Base-by-base conservation (phyloP, 1,140 invertebrate species). In the Drosophila nigromelanica region DNA sequence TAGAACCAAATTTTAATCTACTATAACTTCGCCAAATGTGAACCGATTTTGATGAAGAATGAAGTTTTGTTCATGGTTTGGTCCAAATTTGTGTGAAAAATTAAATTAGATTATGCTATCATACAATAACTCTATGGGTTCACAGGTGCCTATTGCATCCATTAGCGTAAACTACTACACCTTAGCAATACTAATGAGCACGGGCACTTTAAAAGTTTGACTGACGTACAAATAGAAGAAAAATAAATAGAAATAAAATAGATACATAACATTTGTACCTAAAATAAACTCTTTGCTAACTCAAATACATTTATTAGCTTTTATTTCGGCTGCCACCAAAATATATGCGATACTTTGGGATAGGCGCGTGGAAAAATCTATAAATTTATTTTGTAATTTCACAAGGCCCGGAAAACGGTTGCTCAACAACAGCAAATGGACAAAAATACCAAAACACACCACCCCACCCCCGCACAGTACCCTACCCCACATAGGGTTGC, bases 361-460 rank as follows among this genome's bases (percentile, higher is more conserved):
- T 0, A 39, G 56, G 43, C n/a, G 48, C 59, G 58, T 77, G 71
- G 83, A 86, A 81, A 86, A 86, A 86, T 86, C 82, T 82, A 86
- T 86, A 86, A 82, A 80, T 71, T 43, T 62, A 43, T 63, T 58
- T 47, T 30, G 27, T 15, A n/a, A 50, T 50, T 50, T 27, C 12
- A 27, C n/a, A 33, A 24, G 35, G 10, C 55, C n/a, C 39, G 52
- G 1, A 43, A 30, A 48, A 67, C 11, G 12, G 12, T 68, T 52
- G 62, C 61, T 37, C 21, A 63, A 63, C 37, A 55, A 54, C 18
- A 30, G 35, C 24, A 12, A 27, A 33, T 15, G 21, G 11, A 37
- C 39, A 48, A 67, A 68, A 73, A 73, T 73, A 68, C 27, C 39
- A 50, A 73, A 12, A 68, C 47, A 71, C n/a, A 7, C 30, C 27